A percentile compares a stretch with the other conserved stretches of the same genome.
phyloP scores from a whole-genome alignment of 1,140 invertebrate species.

The Platyscapa corneri region DNA sequence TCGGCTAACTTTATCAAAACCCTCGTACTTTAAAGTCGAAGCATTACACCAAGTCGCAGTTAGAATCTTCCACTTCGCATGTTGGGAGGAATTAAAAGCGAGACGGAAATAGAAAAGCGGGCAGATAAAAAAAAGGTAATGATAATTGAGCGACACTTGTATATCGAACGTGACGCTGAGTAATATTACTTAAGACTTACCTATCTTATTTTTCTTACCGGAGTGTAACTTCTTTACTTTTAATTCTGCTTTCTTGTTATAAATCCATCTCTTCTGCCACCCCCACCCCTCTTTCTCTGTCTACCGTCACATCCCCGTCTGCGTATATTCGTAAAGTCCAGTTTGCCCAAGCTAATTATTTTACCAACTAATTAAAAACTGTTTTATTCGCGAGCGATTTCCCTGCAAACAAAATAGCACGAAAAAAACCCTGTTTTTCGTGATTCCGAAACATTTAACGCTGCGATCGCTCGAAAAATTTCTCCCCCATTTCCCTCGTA shows the following conservation, averaged over 20 bases:
- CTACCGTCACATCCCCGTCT: too few relatives aligned
- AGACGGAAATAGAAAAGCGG: background rate
- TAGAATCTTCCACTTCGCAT: background rate
- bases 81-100: background rate
- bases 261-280: background rate
- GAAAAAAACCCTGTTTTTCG: too few relatives aligned
- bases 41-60: background rate
- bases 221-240: background rate
- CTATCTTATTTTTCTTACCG: background rate
- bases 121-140: background rate
- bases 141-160: slow-evolving; percentile 14
- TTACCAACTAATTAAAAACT: too few relatives aligned
- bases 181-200: slow-evolving; percentile 33
- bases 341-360: too few relatives aligned
- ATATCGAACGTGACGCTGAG: slow-evolving; percentile 16
- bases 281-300: background rate
- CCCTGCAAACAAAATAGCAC: too few relatives aligned
- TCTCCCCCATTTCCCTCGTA: too few relatives aligned
- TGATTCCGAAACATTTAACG: too few relatives aligned
- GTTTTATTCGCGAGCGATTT: too few relatives aligned
- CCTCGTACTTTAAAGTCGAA: background rate
- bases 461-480: too few relatives aligned
- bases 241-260: too few relatives aligned
- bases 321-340: too few relatives aligned
- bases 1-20: slow-evolving; percentile 16